Conservation (phyloP, 2,888 invertebrate species). For the Acanthosepion esculentum region DNA sequence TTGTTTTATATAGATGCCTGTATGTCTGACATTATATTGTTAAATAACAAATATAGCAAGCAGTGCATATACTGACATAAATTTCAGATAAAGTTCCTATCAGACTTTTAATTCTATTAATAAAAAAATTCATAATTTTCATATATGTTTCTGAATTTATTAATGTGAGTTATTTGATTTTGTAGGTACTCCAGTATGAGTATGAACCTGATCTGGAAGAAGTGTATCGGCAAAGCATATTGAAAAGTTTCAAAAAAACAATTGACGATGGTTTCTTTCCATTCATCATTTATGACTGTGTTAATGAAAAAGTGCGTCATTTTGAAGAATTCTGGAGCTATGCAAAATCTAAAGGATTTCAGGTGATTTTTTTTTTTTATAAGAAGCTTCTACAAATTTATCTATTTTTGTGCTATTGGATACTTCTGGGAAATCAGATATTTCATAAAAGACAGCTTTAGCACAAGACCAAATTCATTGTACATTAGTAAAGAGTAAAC, state of each 20-base stretch:
- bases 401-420: too few relatives aligned
- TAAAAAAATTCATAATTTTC: neutral
- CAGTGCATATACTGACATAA: too few relatives aligned
- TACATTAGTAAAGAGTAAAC: too few relatives aligned
- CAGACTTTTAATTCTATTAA: neutral
- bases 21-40: too few relatives aligned
- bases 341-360: constrained; percentile 86
- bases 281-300: constrained; percentile 93
- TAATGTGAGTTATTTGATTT: constrained; percentile 51
- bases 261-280: constrained; percentile 91
- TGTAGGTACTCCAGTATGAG: constrained; percentile 87
- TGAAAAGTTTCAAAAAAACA: constrained; percentile 92
- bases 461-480: too few relatives aligned
- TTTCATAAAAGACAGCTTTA: too few relatives aligned
- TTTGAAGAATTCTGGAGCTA: constrained; percentile 92
- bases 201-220: constrained; percentile 90
- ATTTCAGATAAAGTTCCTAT: too few relatives aligned
- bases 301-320: constrained; percentile 84
- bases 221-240: constrained; percentile 85
- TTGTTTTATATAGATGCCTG: too few relatives aligned
- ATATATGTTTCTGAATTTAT: neutral
- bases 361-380: constrained; percentile 78
- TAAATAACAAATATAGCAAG: too few relatives aligned
- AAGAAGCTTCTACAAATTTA: too few relatives aligned
- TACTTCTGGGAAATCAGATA: too few relatives aligned